These are phyloP conservation scores for Stictonetta naevosa DNA, from an alignment of 2,113 vertebrate genomes.

Conservation along the genomic window DNA sequence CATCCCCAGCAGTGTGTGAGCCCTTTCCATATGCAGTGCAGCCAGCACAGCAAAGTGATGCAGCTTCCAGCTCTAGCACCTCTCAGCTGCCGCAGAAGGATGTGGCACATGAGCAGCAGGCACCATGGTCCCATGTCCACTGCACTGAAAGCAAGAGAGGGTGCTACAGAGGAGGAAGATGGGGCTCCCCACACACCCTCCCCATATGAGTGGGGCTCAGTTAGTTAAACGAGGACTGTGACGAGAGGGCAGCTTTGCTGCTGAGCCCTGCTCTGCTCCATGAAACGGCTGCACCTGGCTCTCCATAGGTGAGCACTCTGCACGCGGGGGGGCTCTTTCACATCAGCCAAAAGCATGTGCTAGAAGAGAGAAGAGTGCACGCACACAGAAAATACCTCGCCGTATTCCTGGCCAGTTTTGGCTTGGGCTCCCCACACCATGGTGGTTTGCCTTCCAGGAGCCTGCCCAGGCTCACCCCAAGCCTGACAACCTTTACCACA, in stretches of 20 bases:
- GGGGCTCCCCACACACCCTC: background rate
- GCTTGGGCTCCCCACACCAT: background rate
- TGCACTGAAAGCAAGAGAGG: background rate
- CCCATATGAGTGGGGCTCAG: background rate
- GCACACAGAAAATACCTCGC: background rate
- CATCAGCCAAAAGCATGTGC: background rate
- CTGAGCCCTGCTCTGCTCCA: background rate
- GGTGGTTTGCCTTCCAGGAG: background rate
- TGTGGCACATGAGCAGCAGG: background rate
- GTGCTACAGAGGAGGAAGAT: background rate
- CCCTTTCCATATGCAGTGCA: rapidly evolving
- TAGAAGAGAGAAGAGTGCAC: background rate
- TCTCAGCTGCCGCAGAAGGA: background rate
- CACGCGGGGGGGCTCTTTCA: background rate
- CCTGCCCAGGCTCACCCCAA: background rate
- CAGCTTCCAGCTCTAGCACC: rapidly evolving
- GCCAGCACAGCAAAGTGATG: background rate
- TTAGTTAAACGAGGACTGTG: background rate
- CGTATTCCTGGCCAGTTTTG: background rate
- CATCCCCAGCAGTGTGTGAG: rapidly evolving
- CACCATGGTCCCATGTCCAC: background rate
- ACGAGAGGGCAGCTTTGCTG: background rate
- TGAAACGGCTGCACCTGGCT: background rate
- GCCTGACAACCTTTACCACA: no score
- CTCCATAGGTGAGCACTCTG: background rate